A percentile compares a stretch with the other conserved stretches of the same genome.
phyloP scores from a whole-genome alignment of 2,888 invertebrate genomes.

The Himalopsyche tibetana region DNA sequence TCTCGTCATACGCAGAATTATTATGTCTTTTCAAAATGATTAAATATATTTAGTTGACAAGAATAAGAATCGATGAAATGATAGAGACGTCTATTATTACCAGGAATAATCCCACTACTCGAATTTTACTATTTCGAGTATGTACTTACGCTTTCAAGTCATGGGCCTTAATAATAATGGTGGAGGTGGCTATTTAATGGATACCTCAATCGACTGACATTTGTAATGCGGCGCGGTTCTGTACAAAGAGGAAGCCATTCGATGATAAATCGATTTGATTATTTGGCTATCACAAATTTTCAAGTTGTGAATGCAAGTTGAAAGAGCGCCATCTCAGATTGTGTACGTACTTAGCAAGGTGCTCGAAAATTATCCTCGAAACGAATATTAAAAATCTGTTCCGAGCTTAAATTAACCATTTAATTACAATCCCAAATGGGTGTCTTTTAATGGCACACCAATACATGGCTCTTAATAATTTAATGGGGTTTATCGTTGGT shows the following conservation, averaged over 20 bases:
- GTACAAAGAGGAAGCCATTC: conserved; percentile 55
- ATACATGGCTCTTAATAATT: too few relatives aligned
- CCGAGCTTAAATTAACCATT: too few relatives aligned
- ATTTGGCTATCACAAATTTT: conserved; percentile 58
- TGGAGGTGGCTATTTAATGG: conserved; percentile 21
- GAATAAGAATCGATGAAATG: too few relatives aligned
- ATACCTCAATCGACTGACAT: conserved; percentile 40
- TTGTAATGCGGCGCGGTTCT: conserved; percentile 51
- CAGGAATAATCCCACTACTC: not conserved
- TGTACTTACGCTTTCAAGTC: not conserved
- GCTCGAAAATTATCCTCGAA: not conserved
- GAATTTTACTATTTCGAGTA: not conserved
- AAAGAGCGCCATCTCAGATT: not conserved
- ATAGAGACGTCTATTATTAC: too few relatives aligned
- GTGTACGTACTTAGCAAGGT: conserved; percentile 12
- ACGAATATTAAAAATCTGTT: too few relatives aligned
- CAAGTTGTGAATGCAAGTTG: conserved; percentile 51
- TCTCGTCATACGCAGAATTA: too few relatives aligned
- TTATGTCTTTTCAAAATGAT: too few relatives aligned
- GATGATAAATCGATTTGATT: conserved; percentile 64
- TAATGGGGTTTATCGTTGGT: too few relatives aligned
- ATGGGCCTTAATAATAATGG: conserved; percentile 23
- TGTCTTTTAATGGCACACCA: too few relatives aligned
- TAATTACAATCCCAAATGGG: too few relatives aligned
- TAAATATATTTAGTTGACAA: too few relatives aligned